Base-by-base conservation (phyloP, 2,797 vertebrate genomes). In the Chromis chromis region DNA sequence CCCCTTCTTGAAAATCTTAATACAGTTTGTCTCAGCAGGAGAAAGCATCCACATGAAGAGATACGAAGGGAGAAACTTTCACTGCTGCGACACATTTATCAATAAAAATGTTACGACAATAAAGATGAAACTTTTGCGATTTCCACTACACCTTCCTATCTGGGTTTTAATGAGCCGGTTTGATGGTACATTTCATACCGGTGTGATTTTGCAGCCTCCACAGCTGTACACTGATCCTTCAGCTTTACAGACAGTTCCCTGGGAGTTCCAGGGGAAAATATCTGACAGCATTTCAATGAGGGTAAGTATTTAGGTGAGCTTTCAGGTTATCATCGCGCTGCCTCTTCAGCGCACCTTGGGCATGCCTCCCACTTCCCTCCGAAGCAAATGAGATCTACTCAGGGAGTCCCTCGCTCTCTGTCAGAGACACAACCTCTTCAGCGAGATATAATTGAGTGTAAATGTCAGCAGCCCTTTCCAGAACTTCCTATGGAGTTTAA, bases 401-500 rank as follows among this genome's bases (percentile, higher is more conserved):
- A 49, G 82, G 81, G 79, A 82, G 49, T 65, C 59, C 68, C 61
- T 76, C 44, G 0, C 74, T 83, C 40, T 69, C 72, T 39, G 66
- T 70, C 78, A 72, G 69, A 76, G 61, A 66, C 72, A 73, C 73
- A 65, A 6, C 66, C 81, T 76, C 78, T 76, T 87, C 69, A 79
- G 65, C 42, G n/a, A 59, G 40, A 78, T 72, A 76, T 70, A 79
- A 54, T 60, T 79, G 77, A 84, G 79, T 87, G 76, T 86, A 90
- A 90, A 91, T 91, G 84, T 88, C 88, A 93, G 83, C 81, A 70
- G 77, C 69, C 74, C 75, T 84, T 81, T 86, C 58, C 70, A 78
- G 65, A 77, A 79, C 68, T 81, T 90, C 86, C 77, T 52, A 77
- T 86, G 50, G 85, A 87, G 81, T 81, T 85, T 85, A 86, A 90